Evolutionary conservation across 2,888 invertebrate genomes (phyloP).

Genomic region (Heteromurus nitidus): DNA sequence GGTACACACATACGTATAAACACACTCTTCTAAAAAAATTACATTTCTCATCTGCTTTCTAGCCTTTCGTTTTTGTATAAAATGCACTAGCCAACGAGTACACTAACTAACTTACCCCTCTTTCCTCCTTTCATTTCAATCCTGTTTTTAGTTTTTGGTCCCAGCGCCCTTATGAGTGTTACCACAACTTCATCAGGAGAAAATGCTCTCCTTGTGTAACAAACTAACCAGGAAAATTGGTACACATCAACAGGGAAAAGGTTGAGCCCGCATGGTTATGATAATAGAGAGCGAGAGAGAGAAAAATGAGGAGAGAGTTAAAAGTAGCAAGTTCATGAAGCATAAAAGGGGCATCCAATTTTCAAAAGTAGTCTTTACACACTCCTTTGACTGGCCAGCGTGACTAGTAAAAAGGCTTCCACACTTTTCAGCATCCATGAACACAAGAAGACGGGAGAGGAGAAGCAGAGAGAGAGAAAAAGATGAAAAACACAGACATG

Average conservation of each 20-base stretch:
- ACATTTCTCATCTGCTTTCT: too few relatives aligned
- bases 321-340: conserved; percentile 52
- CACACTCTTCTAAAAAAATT: too few relatives aligned
- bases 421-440: neutral
- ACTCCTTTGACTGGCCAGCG: conserved; percentile 12
- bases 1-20: too few relatives aligned
- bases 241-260: conserved; percentile 30
- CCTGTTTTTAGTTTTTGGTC: too few relatives aligned
- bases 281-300: conserved; percentile 22
- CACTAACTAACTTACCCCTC: neutral
- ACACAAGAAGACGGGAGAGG: neutral
- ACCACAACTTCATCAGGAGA: too few relatives aligned
- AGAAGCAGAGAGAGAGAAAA: neutral
- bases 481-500: conserved; percentile 9
- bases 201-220: too few relatives aligned
- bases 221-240: too few relatives aligned
- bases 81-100: neutral
- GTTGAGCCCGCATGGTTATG: conserved; percentile 39
- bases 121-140: too few relatives aligned
- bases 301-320: conserved; percentile 1
- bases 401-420: neutral
- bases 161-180: too few relatives aligned
- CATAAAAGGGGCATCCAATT: conserved; percentile 57
- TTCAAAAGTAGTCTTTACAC: conserved; percentile 54
- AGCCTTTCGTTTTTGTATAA: too few relatives aligned